A percentile compares a stretch with the other conserved stretches of the same genome.
Conservation (phyloP, 2,113 vertebrate genomes). For the Crotalus viridis region DNA sequence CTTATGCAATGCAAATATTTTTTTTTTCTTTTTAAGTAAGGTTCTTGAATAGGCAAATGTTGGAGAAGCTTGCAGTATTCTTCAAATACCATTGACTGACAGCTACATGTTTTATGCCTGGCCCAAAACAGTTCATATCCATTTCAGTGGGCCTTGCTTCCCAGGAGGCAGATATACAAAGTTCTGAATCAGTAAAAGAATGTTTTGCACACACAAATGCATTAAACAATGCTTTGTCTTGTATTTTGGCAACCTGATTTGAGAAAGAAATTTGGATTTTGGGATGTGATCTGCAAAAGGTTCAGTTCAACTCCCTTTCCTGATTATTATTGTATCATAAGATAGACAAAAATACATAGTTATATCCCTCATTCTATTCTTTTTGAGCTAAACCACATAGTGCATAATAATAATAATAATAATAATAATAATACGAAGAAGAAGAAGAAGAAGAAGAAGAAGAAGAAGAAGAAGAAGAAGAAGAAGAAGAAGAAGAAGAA, state of each 20-base stretch:
- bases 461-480: no score
- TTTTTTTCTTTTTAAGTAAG: background rate
- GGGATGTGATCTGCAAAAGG: background rate
- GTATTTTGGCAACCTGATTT: background rate
- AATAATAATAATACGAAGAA: no score
- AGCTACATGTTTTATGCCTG: background rate
- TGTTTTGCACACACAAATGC: background rate
- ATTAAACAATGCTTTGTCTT: background rate
- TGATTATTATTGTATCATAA: background rate
- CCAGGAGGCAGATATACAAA: background rate
- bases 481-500: no score
- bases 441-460: no score
- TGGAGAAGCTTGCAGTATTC: background rate
- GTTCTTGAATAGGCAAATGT: background rate
- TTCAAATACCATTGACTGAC: background rate
- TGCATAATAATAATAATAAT: no score
- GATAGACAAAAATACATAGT: background rate
- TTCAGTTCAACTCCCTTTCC: background rate
- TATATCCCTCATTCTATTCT: background rate
- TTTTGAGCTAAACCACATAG: background rate
- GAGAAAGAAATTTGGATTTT: background rate
- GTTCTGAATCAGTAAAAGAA: background rate
- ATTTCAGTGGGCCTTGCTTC: background rate
- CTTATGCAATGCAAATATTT: background rate
- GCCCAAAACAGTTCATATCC: background rate